Percentiles rank a stretch among this genome's conserved stretches.
Evolutionary conservation across 1,140 invertebrate species (phyloP).

Genomic region (Eurytemora carolleeae): DNA sequence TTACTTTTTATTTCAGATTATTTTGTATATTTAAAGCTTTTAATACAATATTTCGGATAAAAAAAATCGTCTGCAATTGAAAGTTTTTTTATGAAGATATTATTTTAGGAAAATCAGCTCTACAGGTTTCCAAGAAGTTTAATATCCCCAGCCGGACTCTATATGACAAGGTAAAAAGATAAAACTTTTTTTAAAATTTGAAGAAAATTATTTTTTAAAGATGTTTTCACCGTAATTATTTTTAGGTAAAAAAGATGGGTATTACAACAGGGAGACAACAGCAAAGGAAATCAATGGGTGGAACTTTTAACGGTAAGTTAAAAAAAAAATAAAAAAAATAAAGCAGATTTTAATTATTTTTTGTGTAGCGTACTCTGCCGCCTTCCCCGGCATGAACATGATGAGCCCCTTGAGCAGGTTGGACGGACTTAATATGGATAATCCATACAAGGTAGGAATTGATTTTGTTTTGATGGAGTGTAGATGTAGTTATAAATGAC

Average conservation of each 20-base stretch:
- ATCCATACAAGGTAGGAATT: not conserved
- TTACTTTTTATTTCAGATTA: too few species aligned
- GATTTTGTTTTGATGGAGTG: too few species aligned
- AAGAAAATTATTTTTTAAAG: too few species aligned
- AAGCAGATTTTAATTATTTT: too few species aligned
- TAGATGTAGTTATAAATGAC: too few species aligned
- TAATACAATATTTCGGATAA: too few species aligned
- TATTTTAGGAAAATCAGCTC: not conserved
- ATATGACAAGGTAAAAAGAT: not conserved
- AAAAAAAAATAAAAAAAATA: not conserved
- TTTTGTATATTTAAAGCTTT: too few species aligned
- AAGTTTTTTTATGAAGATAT: too few species aligned
- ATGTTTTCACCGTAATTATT: too few species aligned
- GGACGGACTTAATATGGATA: not conserved
- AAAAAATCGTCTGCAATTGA: too few species aligned
- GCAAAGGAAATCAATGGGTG: conserved; percentile 12
- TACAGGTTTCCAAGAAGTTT: not conserved
- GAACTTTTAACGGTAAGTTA: not conserved
- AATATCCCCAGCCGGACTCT: not conserved
- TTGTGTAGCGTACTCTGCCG: not conserved
- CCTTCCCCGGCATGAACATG: not conserved
- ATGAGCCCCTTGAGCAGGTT: not conserved
- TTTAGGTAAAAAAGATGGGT: conserved; percentile 52
- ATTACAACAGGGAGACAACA: conserved; percentile 38
- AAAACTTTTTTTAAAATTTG: too few species aligned